These are phyloP conservation scores for Pseudomyrmex flavicornis DNA, from an alignment of 1,140 invertebrate genomes.

Conservation along the genomic window DNA sequence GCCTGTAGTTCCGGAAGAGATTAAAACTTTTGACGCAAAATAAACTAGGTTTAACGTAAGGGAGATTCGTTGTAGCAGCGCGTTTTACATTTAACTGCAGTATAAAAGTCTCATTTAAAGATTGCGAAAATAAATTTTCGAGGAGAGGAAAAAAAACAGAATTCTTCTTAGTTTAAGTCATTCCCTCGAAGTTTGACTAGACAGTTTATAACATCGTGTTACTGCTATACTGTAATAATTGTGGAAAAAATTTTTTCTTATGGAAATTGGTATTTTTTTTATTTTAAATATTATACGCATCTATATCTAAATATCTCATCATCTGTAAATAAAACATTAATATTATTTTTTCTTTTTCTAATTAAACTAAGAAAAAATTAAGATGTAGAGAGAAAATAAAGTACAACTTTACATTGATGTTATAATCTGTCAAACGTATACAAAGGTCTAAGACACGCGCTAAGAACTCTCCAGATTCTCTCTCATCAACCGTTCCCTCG, in stretches of 20 bases:
- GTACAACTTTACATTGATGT: background rate
- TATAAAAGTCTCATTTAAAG: background rate
- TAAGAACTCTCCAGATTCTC: background rate
- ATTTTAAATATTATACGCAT: too few species aligned
- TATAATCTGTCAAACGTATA: slow-evolving; percentile 12
- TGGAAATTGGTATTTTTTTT: too few species aligned
- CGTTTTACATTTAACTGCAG: background rate
- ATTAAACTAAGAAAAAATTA: background rate
- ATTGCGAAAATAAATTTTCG: background rate
- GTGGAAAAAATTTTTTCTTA: background rate
- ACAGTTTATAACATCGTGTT: background rate
- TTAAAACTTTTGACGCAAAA: slow-evolving; percentile 44
- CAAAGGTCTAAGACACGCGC: background rate
- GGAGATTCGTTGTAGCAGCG: background rate
- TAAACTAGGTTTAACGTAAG: slow-evolving; percentile 4
- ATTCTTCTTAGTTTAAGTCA: background rate
- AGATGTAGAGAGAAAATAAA: background rate
- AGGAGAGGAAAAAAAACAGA: background rate
- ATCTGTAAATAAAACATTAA: too few species aligned
- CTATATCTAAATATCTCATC: too few species aligned
- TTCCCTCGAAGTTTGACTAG: background rate
- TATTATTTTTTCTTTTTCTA: background rate
- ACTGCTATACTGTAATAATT: background rate
- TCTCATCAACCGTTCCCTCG: slow-evolving; percentile 33
- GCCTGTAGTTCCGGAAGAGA: background rate